Evolutionary conservation across 2,113 vertebrate genomes (phyloP).

Genomic region (Tyto alba): DNA sequence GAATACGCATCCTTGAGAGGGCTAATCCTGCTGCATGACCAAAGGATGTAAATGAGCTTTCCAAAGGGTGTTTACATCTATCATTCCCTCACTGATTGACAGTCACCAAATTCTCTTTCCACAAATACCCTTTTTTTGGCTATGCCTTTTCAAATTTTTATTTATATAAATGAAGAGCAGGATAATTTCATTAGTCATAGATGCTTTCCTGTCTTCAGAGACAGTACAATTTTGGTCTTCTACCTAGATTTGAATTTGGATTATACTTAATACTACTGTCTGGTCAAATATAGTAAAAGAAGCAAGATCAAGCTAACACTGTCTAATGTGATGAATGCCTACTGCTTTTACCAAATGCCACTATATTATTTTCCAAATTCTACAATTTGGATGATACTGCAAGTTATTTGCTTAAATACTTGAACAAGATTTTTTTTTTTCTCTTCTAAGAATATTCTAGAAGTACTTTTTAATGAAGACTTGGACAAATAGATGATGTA

Average conservation of each 20-base stretch:
- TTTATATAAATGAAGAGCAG: background rate
- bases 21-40: background rate
- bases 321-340: background rate
- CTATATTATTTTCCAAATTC: background rate
- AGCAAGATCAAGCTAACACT: background rate
- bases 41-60: background rate
- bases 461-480: background rate
- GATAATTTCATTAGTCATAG: background rate
- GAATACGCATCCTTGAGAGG: background rate
- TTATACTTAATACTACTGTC: background rate
- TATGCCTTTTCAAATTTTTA: background rate
- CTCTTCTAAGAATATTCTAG: background rate
- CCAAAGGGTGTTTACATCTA: background rate
- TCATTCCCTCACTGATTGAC: background rate
- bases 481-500: background rate
- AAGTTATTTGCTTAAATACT: background rate
- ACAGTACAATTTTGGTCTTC: background rate
- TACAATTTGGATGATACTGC: background rate
- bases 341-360: background rate
- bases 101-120: background rate
- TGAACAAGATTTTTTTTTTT: background rate
- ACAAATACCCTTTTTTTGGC: background rate
- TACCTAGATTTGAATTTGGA: background rate
- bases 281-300: background rate
- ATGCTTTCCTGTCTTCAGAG: background rate